Conservation (phyloP, 2,113 vertebrate species). For the Hiodon tergisus region DNA sequence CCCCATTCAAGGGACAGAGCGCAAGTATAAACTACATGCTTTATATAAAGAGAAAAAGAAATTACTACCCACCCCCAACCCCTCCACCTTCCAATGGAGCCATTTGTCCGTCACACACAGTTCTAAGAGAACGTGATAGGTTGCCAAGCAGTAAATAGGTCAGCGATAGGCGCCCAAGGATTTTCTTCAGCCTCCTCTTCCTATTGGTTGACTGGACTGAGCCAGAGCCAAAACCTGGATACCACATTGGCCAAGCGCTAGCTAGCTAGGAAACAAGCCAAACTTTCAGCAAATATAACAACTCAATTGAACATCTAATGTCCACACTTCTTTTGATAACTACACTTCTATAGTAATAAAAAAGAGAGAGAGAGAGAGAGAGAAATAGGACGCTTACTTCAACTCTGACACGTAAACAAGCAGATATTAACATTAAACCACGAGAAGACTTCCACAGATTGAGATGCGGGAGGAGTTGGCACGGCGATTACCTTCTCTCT, state of each 20-base stretch:
- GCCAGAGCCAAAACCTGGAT: slow-evolving; percentile 34
- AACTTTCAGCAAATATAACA: background rate
- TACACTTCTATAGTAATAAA: background rate
- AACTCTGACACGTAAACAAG: slow-evolving; percentile 1
- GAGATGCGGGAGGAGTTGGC: slow-evolving; percentile 22
- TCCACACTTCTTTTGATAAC: background rate
- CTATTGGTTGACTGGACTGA: slow-evolving; percentile 37
- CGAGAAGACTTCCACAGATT: slow-evolving; percentile 20
- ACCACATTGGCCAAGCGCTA: slow-evolving; percentile 16
- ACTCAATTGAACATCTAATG: background rate
- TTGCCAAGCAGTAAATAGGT: slow-evolving; percentile 41
- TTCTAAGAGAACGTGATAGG: slow-evolving; percentile 29
- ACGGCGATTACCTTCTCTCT: background rate
- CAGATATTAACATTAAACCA: slow-evolving; percentile 1
- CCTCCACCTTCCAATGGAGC: background rate
- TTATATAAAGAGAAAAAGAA: background rate
- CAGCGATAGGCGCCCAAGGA: slow-evolving; percentile 39
- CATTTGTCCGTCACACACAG: slow-evolving; percentile 17
- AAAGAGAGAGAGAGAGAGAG: background rate
- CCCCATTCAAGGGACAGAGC: background rate
- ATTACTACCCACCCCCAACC: background rate
- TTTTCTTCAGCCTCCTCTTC: slow-evolving; percentile 34
- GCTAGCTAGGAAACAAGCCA: background rate
- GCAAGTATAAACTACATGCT: background rate
- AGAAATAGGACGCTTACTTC: background rate